A percentile compares a stretch with the other conserved stretches of the same genome.
These are phyloP conservation scores for Drosophila paramelanica DNA, from an alignment of 2,888 invertebrate genomes.

Conservation along the genomic window DNA sequence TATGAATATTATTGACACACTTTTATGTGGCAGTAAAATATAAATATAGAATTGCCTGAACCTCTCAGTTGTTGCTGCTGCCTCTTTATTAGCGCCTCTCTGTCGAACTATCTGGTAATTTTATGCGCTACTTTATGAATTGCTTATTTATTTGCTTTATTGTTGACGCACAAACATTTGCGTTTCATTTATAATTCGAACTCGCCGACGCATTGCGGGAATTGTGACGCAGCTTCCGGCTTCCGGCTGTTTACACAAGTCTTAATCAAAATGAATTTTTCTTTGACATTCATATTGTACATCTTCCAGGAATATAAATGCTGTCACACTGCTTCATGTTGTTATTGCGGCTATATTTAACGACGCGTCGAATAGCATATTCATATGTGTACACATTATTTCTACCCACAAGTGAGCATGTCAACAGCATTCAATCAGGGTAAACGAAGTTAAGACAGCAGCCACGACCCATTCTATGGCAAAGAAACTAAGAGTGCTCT, in stretches of 20 bases:
- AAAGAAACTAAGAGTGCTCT: neutral
- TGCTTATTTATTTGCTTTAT: constrained; percentile 51
- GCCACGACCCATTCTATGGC: constrained; percentile 13
- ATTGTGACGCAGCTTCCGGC: constrained; percentile 30
- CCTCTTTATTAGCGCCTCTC: constrained; percentile 4
- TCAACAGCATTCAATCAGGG: constrained; percentile 68
- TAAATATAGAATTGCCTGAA: neutral
- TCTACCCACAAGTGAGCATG: constrained; percentile 24
- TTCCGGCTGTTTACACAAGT: constrained; percentile 61
- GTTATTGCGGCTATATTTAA: constrained; percentile 50
- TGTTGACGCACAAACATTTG: constrained; percentile 73
- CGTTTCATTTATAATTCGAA: constrained; percentile 59
- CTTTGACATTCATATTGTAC: constrained; percentile 39
- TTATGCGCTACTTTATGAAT: constrained; percentile 49
- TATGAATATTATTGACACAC: constrained; percentile 1
- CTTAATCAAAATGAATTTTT: constrained; percentile 66
- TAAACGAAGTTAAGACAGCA: constrained; percentile 37
- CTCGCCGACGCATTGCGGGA: neutral
- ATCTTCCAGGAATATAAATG: constrained; percentile 35
- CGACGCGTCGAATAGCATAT: constrained; percentile 6
- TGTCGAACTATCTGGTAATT: constrained; percentile 23
- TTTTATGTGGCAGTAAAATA: constrained; percentile 3
- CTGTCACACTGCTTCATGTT: constrained; percentile 1
- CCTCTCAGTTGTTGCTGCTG: neutral
- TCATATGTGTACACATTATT: constrained; percentile 10